Evolutionary conservation across 2,113 vertebrate genomes (phyloP).

Genomic region (Rhea pennata): DNA sequence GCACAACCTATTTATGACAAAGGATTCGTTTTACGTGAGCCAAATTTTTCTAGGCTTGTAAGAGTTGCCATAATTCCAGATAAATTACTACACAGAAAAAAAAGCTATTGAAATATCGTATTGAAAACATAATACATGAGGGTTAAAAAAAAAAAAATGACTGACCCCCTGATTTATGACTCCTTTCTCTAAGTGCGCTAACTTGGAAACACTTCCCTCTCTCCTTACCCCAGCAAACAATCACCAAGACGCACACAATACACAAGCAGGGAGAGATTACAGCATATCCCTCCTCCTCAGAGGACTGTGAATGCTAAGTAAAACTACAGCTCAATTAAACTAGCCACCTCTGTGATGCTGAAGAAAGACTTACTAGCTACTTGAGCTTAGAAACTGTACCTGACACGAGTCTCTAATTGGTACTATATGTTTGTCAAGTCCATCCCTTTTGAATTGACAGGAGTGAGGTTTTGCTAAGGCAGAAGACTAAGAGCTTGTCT

Average conservation of each 20-base stretch:
- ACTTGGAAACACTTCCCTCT: slow-evolving; percentile 57
- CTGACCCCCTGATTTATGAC: slow-evolving; percentile 73
- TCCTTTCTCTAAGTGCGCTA: slow-evolving; percentile 70
- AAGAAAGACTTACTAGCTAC: slow-evolving; percentile 16
- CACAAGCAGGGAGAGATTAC: neutral
- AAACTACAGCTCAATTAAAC: slow-evolving; percentile 48
- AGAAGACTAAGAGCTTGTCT: neutral
- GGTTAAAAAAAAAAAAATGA: slow-evolving; percentile 58
- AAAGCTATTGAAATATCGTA: slow-evolving; percentile 69
- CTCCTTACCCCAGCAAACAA: neutral
- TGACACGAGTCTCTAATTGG: neutral
- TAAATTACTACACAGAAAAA: slow-evolving; percentile 71
- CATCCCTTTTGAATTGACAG: neutral
- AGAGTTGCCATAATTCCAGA: slow-evolving; percentile 72
- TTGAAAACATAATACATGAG: slow-evolving; percentile 72
- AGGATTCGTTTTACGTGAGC: slow-evolving; percentile 68
- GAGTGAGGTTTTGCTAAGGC: neutral
- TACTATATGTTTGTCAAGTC: neutral
- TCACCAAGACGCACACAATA: neutral
- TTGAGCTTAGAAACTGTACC: neutral
- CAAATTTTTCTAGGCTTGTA: slow-evolving; percentile 68
- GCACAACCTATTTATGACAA: slow-evolving; percentile 69
- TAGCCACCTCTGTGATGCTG: neutral
- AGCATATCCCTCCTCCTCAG: slow-evolving; percentile 31
- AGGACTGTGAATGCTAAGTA: slow-evolving; percentile 26